Conservation (phyloP, 2,113 vertebrate genomes). For the Apodemus sylvaticus region DNA sequence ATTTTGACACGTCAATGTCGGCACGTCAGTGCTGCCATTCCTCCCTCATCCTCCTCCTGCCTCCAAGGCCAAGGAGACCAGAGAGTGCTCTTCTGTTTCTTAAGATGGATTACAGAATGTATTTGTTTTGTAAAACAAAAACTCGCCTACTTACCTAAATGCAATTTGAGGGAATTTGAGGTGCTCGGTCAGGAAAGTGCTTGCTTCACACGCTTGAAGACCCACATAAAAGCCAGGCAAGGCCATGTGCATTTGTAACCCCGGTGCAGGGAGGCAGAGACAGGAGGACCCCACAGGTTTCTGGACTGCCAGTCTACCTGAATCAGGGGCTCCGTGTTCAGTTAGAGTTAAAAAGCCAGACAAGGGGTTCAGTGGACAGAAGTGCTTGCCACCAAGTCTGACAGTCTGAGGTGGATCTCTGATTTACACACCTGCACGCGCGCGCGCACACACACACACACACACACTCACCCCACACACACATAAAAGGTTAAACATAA, state of each 20-base stretch:
- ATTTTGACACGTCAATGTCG: neutral
- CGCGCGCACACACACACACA: too few species aligned
- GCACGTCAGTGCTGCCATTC: neutral
- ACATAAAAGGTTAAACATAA: neutral
- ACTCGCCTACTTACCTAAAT: neutral
- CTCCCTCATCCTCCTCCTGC: neutral
- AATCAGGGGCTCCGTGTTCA: neutral
- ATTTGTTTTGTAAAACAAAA: conserved; percentile 35
- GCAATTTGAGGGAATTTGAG: neutral
- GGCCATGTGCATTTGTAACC: neutral
- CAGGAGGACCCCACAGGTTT: neutral
- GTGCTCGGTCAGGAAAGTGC: neutral
- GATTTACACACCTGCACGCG: neutral
- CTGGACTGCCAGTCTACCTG: neutral
- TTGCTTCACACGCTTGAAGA: neutral
- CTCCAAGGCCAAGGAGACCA: neutral
- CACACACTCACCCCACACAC: accelerated
- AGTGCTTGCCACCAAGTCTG: neutral
- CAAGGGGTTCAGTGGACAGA: neutral
- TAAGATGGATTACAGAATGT: neutral
- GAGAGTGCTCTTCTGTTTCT: neutral
- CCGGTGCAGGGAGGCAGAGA: neutral
- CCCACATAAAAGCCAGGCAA: neutral
- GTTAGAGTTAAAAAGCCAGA: neutral
- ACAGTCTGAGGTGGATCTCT: neutral